Base-by-base conservation (phyloP, 53 echinoderm and acorn worm genomes). In the Actinopyga echinites region DNA sequence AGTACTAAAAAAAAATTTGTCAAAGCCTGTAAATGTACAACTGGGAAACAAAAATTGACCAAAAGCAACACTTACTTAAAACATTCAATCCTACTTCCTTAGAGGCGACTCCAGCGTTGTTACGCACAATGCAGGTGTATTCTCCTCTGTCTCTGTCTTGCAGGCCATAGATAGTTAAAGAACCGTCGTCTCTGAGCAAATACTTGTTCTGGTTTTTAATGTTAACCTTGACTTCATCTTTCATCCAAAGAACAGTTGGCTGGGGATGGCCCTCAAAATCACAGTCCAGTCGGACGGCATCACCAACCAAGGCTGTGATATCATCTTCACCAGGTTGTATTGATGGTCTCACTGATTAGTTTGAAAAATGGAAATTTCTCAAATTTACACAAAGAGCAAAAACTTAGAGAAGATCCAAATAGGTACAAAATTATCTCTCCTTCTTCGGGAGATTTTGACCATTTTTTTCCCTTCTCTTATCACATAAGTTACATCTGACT, bases 91-190 rank as follows among this genome's bases (percentile, higher is more conserved):
- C 77, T 20, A 90, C 86, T 7, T 73, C 57, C 25, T 45, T 92
- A 53, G 83, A 80, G 13, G 82, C 94, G 1, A 89, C 87, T 26
- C 99, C 99, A 35, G 99, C 99, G 23, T 92, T 89, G 75, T 95
- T 97, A 34, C 86, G 79, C 1, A 92, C 99, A 37, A 80, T 60
- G 78, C 99, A 97, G n/a, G 86, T 88, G 64, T 97, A 96, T 30
- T 82, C 89, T 11, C 94, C 94, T 15, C 90, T 69, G 62, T 97
- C 99, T 58, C 4, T 33, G 19, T 79, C 79, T 17, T 57, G 58
- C 3, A 57, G 32, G 17, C 59, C 60, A 32, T 79, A 58, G 30
- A 80, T 62, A 5, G 44, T 62, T 17, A 80, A 61, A 20, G 81
- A 37, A 30, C 81, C 81, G 22, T 80, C 63, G 0, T 6, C 34